Conservation (phyloP, 2,113 vertebrate species). For the pig (Sus scrofa) region T2T-Sscrofa CM000814.6:41691001-41691500, state of each 20-base stretch:
- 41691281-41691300: neutral
- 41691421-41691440: neutral
- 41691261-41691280: neutral
- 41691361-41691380: neutral
- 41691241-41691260: neutral
- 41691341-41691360: conserved; percentile 70
- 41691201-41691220: neutral
- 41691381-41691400: neutral
- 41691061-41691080: neutral
- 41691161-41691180: neutral
- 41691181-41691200: neutral
- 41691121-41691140: neutral
- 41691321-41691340: conserved; percentile 61
- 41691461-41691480: too few species aligned
- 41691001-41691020: neutral
- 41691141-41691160: neutral
- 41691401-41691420: neutral
- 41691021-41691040: neutral
- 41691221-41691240: neutral
- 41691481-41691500: neutral
- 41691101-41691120: neutral
- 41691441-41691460: too few species aligned
- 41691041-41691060: neutral
- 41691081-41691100: neutral
- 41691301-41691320: conserved; percentile 63